A percentile compares a stretch with the other conserved stretches of the same genome.
Conservation (phyloP, 2,113 vertebrate species). For the Zapornia atra region DNA sequence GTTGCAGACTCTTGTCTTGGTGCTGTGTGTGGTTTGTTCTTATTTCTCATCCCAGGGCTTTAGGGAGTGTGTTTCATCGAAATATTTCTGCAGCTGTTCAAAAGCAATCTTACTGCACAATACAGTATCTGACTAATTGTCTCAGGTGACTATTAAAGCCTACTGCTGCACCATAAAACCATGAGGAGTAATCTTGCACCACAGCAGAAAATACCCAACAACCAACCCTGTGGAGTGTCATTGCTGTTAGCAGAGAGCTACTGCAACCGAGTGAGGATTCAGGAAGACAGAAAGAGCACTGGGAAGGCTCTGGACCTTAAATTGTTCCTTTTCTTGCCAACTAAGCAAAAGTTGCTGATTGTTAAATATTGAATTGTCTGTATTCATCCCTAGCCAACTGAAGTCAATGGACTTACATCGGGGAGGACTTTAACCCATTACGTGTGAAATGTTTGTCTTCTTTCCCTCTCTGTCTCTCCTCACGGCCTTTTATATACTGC, state of each 20-base stretch:
- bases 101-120: slow-evolving; percentile 35
- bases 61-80: slow-evolving; percentile 16
- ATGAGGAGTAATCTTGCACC: slow-evolving; percentile 29
- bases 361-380: slow-evolving; percentile 32
- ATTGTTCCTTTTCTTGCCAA: slow-evolving; percentile 17
- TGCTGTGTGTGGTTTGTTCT: slow-evolving; percentile 9
- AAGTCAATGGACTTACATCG: not conserved
- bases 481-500: not conserved
- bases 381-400: not conserved
- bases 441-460: not conserved
- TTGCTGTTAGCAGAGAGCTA: slow-evolving; percentile 13
- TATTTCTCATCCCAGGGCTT: not conserved
- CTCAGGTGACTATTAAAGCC: slow-evolving; percentile 60
- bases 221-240: not conserved
- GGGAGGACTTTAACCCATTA: slow-evolving; percentile 28
- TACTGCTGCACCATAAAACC: slow-evolving; percentile 53
- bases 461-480: not conserved
- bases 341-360: slow-evolving; percentile 52
- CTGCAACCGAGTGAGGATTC: slow-evolving; percentile 11
- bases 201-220: slow-evolving; percentile 59
- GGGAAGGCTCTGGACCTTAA: slow-evolving; percentile 22
- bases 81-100: slow-evolving; percentile 46
- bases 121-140: slow-evolving; percentile 66
- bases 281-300: not conserved
- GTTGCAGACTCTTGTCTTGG: not conserved